Evolutionary conservation across 2,113 vertebrate genomes (phyloP).

Genomic region (Scophthalmus maximus): DNA sequence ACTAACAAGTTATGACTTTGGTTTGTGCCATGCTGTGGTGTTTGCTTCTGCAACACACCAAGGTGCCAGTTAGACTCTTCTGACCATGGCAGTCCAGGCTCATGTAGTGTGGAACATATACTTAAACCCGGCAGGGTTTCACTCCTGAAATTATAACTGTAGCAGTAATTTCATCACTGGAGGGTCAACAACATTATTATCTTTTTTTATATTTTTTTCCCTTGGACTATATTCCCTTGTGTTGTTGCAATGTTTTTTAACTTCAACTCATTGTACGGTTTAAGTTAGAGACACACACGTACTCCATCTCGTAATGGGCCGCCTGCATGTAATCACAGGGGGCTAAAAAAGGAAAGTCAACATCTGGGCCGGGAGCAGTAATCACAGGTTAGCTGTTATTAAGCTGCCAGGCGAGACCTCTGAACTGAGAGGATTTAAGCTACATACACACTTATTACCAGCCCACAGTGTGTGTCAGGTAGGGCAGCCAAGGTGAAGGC

Average conservation of each 20-base stretch:
- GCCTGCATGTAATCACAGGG: conserved; percentile 71
- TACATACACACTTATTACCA: conserved; percentile 48
- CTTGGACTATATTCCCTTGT: conserved; percentile 1
- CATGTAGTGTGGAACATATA: conserved; percentile 26
- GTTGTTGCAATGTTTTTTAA: conserved; percentile 24
- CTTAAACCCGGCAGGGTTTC: conserved; percentile 5
- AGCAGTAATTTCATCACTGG: conserved; percentile 12
- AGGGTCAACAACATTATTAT: conserved; percentile 19
- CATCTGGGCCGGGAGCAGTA: conserved; percentile 77
- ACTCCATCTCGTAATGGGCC: conserved; percentile 51
- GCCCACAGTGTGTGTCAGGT: conserved; percentile 45
- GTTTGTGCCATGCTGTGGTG: conserved; percentile 51
- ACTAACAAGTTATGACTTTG: conserved; percentile 36
- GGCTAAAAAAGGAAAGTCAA: conserved; percentile 78
- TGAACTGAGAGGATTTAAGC: conserved; percentile 66
- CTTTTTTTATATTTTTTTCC: conserved; percentile 14
- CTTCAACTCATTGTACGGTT: conserved; percentile 24
- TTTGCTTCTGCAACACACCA: conserved; percentile 34
- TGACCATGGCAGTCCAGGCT: conserved; percentile 1
- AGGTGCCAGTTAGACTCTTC: conserved; percentile 19
- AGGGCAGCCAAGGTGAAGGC: conserved; percentile 52
- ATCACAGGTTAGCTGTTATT: conserved; percentile 80
- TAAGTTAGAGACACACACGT: conserved; percentile 23
- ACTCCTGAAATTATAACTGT: conserved; percentile 38
- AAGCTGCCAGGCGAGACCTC: conserved; percentile 62